Evolutionary conservation across 1,140 invertebrate species (phyloP), one percentile per base, ranked within the genome.

Genomic region (Whitmania pigra): DNA sequence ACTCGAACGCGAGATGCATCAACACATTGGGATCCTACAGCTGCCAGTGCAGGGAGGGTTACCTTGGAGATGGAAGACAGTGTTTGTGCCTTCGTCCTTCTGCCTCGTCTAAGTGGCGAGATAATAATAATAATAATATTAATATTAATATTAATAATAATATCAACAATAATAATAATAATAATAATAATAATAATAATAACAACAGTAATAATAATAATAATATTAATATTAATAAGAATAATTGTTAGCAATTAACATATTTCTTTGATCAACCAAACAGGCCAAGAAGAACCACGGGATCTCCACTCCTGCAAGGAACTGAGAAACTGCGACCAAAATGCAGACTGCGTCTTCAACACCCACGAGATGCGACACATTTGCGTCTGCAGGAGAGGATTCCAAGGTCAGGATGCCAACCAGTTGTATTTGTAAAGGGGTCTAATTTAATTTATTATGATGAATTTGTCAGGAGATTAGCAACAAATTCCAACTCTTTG

Each of bases 31-130:
- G 91, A 66, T 89, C 88, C 73, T 94, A 91, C 82, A 86, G 86
- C 67, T 96, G 93, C 80, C 82, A 86, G 13, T 96, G 93, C 83
- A 84, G 86, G 31, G 83, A 86, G 15, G 92, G 92, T 9, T 95
- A 90, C 82, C 83, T 83, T 40, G 92, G 92, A 63, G 88, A 94
- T 80, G 92, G 92, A 43, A 55, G 63, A 25, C 74, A 74, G 17
- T 79, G 79, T 69, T 25, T 60, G 73, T 11, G 25, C 60, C 0
- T 74, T 63, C 18, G 60, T 63, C 11, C 5, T 63, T 63, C 18
- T 1, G 60, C 13, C 25, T 63, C 13, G 0, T 27, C 18, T 63
- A 15, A 31, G 60, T 9, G 11, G 13, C 2, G 18, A 63, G 60
- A 15, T 3, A 63, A 63, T 11, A 63, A 18, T 13, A 63, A 17